Evolutionary conservation across 2,888 invertebrate genomes (phyloP).

Genomic region (Conistra vaccinii): DNA sequence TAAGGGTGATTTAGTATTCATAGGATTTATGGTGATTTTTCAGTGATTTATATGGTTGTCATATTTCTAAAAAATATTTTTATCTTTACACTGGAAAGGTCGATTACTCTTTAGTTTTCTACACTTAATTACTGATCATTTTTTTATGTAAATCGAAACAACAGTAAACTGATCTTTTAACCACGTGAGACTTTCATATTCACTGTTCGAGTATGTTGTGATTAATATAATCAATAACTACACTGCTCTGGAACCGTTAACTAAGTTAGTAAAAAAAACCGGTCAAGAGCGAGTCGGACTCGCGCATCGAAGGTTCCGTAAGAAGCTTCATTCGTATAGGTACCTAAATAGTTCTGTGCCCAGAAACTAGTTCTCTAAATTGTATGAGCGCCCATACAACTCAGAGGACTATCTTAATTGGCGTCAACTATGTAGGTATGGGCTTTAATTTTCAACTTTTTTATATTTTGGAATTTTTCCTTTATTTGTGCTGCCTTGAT

Average conservation of each 20-base stretch:
- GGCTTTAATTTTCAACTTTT: too few relatives aligned
- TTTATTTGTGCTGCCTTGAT: too few relatives aligned
- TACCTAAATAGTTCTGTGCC: too few relatives aligned
- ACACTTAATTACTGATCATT: not conserved
- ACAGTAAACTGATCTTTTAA: not conserved
- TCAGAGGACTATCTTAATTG: too few relatives aligned
- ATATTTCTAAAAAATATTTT: not conserved
- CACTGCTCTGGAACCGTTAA: not conserved
- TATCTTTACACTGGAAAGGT: not conserved
- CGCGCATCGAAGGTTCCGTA: too few relatives aligned
- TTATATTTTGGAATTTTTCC: too few relatives aligned
- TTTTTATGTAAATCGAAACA: not conserved
- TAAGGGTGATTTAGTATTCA: constrained; percentile 47
- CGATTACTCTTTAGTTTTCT: not conserved
- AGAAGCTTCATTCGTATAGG: too few relatives aligned
- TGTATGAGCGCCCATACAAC: too few relatives aligned
- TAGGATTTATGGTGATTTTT: constrained; percentile 47
- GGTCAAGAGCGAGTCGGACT: too few relatives aligned
- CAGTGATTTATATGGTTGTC: not conserved
- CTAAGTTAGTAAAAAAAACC: not conserved
- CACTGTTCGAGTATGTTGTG: not conserved
- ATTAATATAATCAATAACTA: not conserved
- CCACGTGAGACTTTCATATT: not conserved
- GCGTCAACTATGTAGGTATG: too few relatives aligned
- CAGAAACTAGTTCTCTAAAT: too few relatives aligned